Base-by-base conservation (phyloP, 2,113 vertebrate genomes). In the Lanius ludovicianus region DNA sequence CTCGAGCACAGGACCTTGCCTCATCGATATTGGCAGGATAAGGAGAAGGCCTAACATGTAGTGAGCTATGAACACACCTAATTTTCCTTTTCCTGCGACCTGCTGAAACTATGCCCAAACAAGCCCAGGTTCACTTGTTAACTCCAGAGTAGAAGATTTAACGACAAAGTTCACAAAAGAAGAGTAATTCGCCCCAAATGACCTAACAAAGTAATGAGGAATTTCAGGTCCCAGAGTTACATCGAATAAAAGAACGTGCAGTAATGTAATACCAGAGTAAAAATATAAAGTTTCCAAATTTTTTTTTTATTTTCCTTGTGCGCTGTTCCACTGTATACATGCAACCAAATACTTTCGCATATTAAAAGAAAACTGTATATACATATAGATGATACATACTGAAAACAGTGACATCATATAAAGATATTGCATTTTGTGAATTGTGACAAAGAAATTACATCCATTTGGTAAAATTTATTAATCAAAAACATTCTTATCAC, bases 221-320 rank as follows among this genome's bases (percentile, higher is more conserved):
- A 90, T 84, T 97, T 95, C 11, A 10, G 77, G 60, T 92, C 62
- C 84, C 93, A 68, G 84, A 91, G 52, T 81, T 90, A 64, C 12
- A 57, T 2, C 0, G 7, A 49, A 69, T 84, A 74, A 96, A 91
- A 85, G 50, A 91, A 84, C 47, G 8, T 60, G 65, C 46, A 98
- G 91, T 82, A 97, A 98, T 19, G 33, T 95, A 96, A 97, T 91
- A 96, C 89, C 94, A 97, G 68, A 93, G 91, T 91, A 79, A 80
- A 96, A 84, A 94, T 77, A 87, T 95, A 84, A 97, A 94, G 76
- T 98, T 97, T 97, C 92, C 81, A 55, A 27, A 78, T 84, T 75
- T 59, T 59, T 77, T 46, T 86, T 98, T 98, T 98, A 98, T 98
- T 98, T 97, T 97, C 91, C 79, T 97, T 97, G 97, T 98, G 96